These are phyloP conservation scores for Argyrosomus japonicus DNA, from an alignment of 2,113 vertebrate species.

Conservation along the genomic window DNA sequence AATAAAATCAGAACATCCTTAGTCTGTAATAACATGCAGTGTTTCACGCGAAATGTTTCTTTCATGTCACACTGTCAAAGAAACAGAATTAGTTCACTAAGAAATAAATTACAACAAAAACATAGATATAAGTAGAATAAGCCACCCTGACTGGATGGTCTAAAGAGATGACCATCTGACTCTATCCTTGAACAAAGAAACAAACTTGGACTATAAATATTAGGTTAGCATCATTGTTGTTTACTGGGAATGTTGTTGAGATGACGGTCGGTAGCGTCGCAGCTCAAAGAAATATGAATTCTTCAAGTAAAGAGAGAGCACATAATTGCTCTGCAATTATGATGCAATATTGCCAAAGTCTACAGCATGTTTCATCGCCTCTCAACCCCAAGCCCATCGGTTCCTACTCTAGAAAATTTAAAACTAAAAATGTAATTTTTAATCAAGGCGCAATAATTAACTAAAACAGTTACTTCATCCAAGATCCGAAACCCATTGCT, in stretches of 20 bases:
- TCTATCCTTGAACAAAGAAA: not conserved
- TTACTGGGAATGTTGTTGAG: not conserved
- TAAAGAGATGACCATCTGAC: not conserved
- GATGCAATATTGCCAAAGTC: no score
- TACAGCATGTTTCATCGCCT: no score
- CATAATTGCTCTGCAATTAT: not conserved
- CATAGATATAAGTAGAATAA: not conserved
- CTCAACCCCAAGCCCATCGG: no score
- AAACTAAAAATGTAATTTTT: no score
- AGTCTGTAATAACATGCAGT: constrained; percentile 1
- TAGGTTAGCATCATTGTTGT: not conserved
- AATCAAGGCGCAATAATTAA: no score
- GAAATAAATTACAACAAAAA: not conserved
- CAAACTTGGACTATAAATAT: not conserved
- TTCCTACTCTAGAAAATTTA: no score
- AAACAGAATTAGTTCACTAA: not conserved
- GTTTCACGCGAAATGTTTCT: not conserved
- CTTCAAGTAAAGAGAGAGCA: not conserved
- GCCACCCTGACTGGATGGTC: not conserved
- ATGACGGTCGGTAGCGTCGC: not conserved
- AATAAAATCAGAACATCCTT: not conserved
- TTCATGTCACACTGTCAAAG: not conserved
- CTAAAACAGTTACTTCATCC: no score
- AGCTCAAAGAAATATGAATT: not conserved
- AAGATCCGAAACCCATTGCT: no score